These are phyloP conservation scores for Octopus sinensis DNA, from an alignment of 1,140 invertebrate species.

Conservation along the genomic window DNA sequence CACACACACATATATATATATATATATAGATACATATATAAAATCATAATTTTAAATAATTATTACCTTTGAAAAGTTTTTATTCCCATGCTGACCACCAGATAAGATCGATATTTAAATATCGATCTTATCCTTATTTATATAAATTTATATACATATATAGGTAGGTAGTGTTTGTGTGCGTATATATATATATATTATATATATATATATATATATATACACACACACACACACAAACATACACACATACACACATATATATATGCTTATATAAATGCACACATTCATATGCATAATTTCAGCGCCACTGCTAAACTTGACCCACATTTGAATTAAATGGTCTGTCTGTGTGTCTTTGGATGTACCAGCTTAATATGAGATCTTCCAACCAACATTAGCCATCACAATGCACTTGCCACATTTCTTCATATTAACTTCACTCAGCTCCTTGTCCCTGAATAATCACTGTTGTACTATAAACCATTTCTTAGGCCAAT, in stretches of 20 bases:
- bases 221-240: neutral
- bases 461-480: too few relatives aligned
- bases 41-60: too few relatives aligned
- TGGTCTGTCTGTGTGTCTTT: too few relatives aligned
- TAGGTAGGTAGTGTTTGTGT: constrained; percentile 72
- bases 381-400: neutral
- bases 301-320: too few relatives aligned
- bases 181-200: constrained; percentile 11
- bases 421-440: too few relatives aligned
- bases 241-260: constrained; percentile 13
- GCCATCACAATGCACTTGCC: neutral
- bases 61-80: too few relatives aligned
- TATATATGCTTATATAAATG: constrained; percentile 10
- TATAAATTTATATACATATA: neutral
- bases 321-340: too few relatives aligned
- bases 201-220: constrained; percentile 15
- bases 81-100: too few relatives aligned
- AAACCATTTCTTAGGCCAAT: too few relatives aligned
- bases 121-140: neutral
- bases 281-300: neutral
- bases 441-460: too few relatives aligned
- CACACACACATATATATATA: too few relatives aligned
- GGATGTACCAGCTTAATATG: neutral
- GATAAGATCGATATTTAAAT: neutral
- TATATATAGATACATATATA: too few relatives aligned